phyloP scores from a whole-genome alignment of 2,797 vertebrate genomes.

The Pteronotus mesoamericanus region DNA sequence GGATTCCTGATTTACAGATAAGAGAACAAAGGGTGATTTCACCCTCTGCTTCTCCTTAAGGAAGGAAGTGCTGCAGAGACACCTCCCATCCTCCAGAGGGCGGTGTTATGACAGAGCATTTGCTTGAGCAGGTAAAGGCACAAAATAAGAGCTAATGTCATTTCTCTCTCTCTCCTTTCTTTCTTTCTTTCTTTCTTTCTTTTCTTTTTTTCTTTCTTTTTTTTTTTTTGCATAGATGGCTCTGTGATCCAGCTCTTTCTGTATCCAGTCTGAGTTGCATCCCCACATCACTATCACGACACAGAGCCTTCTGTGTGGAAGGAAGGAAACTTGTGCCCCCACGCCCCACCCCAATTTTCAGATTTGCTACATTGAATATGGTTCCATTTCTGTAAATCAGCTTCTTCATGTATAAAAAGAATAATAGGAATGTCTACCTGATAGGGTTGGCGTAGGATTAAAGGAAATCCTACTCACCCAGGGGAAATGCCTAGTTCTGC shows the following conservation, averaged over 20 bases:
- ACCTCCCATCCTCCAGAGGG: conserved; percentile 14
- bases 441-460: background rate
- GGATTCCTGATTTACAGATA: background rate
- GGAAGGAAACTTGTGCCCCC: background rate
- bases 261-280: background rate
- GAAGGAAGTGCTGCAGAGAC: background rate
- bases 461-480: background rate
- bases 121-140: background rate
- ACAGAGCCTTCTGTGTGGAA: background rate
- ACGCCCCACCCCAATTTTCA: background rate
- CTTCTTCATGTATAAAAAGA: background rate
- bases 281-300: background rate
- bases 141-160: background rate
- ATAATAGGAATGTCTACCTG: background rate
- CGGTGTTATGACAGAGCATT: background rate
- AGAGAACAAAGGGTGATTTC: background rate
- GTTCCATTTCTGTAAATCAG: background rate
- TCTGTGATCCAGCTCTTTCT: background rate
- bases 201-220: too few species aligned
- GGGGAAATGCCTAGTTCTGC: background rate
- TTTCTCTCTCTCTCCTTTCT: background rate
- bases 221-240: too few species aligned
- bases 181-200: too few species aligned
- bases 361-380: background rate
- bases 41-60: background rate